A percentile compares a stretch with the other conserved stretches of the same genome.
phyloP scores from a whole-genome alignment of 2,113 vertebrate genomes.

The Hepsetus odoe region DNA sequence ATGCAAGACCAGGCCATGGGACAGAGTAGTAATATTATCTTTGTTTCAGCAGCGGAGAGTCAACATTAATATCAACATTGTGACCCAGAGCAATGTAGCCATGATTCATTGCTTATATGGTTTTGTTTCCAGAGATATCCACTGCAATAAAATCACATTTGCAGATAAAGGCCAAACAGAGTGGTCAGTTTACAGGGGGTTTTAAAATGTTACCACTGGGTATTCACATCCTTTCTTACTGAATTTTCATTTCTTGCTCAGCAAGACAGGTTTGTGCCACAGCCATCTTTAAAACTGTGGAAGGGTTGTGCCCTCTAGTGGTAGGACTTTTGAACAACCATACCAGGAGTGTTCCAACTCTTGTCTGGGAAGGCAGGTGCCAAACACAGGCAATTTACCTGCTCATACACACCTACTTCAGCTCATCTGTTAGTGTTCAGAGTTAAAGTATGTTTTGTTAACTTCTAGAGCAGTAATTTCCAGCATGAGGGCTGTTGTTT shows the following conservation, averaged over 20 bases:
- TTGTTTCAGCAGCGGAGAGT: neutral
- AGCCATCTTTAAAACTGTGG: neutral
- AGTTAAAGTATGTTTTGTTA: too few relatives aligned
- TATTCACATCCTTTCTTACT: neutral
- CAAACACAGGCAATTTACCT: too few relatives aligned
- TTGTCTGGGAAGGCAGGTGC: too few relatives aligned
- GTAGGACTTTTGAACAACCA: neutral
- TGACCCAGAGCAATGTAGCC: constrained; percentile 9
- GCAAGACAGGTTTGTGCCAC: neutral
- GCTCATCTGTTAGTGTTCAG: too few relatives aligned
- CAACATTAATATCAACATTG: neutral
- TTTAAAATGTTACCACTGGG: neutral
- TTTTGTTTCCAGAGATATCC: constrained; percentile 22
- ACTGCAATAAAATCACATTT: constrained; percentile 4
- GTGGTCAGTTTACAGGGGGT: neutral
- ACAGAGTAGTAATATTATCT: neutral
- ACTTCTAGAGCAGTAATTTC: too few relatives aligned
- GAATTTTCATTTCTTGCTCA: neutral
- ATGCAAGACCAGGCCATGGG: constrained; percentile 20
- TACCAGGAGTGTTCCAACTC: neutral
- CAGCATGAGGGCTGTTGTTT: too few relatives aligned
- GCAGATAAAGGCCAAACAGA: neutral
- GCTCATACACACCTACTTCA: too few relatives aligned
- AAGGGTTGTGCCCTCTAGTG: neutral
- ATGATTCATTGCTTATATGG: constrained; percentile 9